phyloP scores from a whole-genome alignment of 2,113 vertebrate species.

The Microcebus lehilahytsara region DNA sequence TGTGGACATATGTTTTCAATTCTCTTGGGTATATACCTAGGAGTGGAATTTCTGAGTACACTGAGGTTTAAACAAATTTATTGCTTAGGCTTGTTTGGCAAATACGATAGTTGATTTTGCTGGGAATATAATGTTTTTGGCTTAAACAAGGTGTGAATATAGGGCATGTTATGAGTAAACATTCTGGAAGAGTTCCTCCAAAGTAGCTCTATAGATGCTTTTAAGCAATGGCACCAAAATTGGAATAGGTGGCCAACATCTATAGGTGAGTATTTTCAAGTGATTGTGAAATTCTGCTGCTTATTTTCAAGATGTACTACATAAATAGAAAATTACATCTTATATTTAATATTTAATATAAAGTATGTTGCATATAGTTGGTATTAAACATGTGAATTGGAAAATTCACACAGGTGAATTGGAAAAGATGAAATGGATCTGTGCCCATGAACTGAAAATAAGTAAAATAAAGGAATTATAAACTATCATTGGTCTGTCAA shows the following conservation, averaged over 20 bases:
- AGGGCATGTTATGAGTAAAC: neutral
- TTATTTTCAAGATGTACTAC: neutral
- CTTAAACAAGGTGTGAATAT: neutral
- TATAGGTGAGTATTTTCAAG: neutral
- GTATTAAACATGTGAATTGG: neutral
- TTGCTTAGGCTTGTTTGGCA: neutral
- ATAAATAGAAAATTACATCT: neutral
- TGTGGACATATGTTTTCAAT: neutral
- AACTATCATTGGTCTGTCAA: neutral
- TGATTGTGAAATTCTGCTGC: neutral
- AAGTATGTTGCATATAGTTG: neutral
- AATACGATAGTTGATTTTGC: neutral
- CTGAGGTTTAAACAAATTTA: neutral
- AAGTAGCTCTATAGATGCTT: neutral
- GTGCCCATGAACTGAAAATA: neutral
- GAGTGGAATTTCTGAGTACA: neutral
- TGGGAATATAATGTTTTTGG: neutral
- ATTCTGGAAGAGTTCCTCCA: neutral
- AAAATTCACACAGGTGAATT: neutral
- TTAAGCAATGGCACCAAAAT: neutral
- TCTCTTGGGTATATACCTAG: neutral
- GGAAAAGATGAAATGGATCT: neutral
- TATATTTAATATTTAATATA: neutral
- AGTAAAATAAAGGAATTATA: neutral
- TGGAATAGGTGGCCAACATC: neutral